Conservation (phyloP, 2,888 invertebrate genomes). For the Drosophila trichaetosa region DNA sequence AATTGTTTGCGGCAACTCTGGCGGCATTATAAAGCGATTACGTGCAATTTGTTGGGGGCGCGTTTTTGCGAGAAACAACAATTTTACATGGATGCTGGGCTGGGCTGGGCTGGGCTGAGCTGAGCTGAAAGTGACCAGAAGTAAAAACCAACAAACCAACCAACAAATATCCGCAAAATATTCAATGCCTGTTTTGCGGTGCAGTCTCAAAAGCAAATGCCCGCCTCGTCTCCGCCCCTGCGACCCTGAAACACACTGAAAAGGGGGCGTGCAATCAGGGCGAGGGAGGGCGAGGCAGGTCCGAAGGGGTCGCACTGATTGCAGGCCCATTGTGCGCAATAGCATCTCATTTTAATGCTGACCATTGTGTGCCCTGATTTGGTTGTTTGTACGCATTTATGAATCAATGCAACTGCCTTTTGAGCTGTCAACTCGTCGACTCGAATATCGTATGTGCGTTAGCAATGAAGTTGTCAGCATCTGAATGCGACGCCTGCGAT, state of each 20-base stretch:
- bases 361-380: constrained; percentile 67
- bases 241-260: constrained; percentile 14
- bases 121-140: not conserved
- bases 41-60: constrained; percentile 39
- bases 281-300: constrained; percentile 23
- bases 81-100: constrained; percentile 35
- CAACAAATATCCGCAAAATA: constrained; percentile 24
- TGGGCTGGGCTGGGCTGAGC: not conserved
- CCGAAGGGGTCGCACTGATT: constrained; percentile 51
- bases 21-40: constrained; percentile 68
- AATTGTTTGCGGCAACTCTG: constrained; percentile 54
- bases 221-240: constrained; percentile 51
- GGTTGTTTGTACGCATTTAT: constrained; percentile 57
- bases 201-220: constrained; percentile 34
- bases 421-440: constrained; percentile 48
- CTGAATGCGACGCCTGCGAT: constrained; percentile 38
- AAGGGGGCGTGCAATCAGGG: constrained; percentile 63
- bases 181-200: constrained; percentile 51
- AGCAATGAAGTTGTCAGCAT: constrained; percentile 73
- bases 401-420: constrained; percentile 48
- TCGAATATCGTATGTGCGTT: constrained; percentile 12
- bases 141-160: constrained; percentile 9
- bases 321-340: constrained; percentile 53
- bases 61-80: constrained; percentile 14
- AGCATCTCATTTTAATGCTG: constrained; percentile 69